Base-by-base conservation (phyloP, 2,888 invertebrate genomes). In the Ormyrus thymus region DNA sequence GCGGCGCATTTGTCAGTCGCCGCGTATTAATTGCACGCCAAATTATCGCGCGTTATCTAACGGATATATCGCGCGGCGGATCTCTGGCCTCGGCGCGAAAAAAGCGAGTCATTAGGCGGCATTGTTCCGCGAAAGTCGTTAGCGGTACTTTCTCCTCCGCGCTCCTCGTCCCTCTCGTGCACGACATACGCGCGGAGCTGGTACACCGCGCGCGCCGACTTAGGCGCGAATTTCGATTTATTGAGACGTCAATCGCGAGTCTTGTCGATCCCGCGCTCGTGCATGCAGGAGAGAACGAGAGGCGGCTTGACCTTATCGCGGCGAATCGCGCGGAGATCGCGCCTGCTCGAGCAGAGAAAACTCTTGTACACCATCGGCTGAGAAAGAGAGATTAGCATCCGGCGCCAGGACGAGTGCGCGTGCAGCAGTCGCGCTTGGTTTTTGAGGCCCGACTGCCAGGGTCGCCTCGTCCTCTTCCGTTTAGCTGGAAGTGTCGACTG, bases 11-110 rank as follows among this genome's bases (percentile, higher is more conserved):
- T 68, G 78, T 72, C 78, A 72, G 6, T 29, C 46, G 68, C 59
- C 59, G 75, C 50, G 55, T 83, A 84, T 87, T 86, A 86, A 86
- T 86, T 86, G 83, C 83, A 70, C 83, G 83, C 83, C 84, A 82
- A 83, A 82, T 84, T 83, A 82, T 83, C 83, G 68, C 73, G 72
- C 66, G 13, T 66, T 82, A 82, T 64, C 78, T 55, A 64, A 48
- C 72, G 56, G 11, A 11, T 58, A 3, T 1, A 29, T 29, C 29
- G 29, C 29, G 29, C 29, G 29, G 29, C 29, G 29, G 29, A 29
- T 29, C 29, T 29, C 29, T 29, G 29, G 29, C 29, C 29, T 29
- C 6, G 46, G n/a, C 43, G 61, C 56, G 29, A 50, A 58, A 53
- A 66, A 51, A 70, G 46, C 46, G 75, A 76, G 71, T 75, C 74